phyloP scores from a whole-genome alignment of 2,113 vertebrate genomes.

The Hirundichthys speculiger region DNA sequence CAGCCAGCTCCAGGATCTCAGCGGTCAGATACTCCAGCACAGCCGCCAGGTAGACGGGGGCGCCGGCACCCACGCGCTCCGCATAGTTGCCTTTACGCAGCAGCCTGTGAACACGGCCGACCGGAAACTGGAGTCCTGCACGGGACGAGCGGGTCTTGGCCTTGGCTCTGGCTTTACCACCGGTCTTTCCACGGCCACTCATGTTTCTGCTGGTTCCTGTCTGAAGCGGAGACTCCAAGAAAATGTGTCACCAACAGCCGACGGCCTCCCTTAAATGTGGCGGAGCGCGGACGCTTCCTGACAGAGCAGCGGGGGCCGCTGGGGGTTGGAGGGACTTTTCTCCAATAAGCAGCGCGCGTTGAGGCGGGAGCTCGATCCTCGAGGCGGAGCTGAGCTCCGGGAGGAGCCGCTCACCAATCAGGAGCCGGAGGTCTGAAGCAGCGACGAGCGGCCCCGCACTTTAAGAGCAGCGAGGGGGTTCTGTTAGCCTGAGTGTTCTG shows the following conservation, averaged over 20 bases:
- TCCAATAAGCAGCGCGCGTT: constrained; percentile 3
- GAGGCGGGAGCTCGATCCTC: neutral
- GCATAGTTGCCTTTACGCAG: too few species aligned
- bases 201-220: neutral
- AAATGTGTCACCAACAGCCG: neutral
- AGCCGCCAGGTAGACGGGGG: too few species aligned
- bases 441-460: neutral
- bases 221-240: neutral
- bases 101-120: too few species aligned
- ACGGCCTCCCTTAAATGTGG: neutral
- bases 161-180: too few species aligned
- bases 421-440: neutral
- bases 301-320: neutral
- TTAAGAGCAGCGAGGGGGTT: neutral
- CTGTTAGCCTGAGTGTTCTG: neutral
- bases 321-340: neutral
- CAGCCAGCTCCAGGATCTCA: too few species aligned
- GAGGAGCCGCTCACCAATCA: constrained; percentile 4
- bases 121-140: too few species aligned
- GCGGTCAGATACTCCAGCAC: too few species aligned
- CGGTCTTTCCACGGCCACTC: neutral
- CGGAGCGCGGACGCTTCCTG: neutral
- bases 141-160: too few species aligned
- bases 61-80: too few species aligned
- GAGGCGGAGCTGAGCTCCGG: neutral